Evolutionary conservation across 2,113 vertebrate species (phyloP).

Genomic region (Micronycteris hirsuta): DNA sequence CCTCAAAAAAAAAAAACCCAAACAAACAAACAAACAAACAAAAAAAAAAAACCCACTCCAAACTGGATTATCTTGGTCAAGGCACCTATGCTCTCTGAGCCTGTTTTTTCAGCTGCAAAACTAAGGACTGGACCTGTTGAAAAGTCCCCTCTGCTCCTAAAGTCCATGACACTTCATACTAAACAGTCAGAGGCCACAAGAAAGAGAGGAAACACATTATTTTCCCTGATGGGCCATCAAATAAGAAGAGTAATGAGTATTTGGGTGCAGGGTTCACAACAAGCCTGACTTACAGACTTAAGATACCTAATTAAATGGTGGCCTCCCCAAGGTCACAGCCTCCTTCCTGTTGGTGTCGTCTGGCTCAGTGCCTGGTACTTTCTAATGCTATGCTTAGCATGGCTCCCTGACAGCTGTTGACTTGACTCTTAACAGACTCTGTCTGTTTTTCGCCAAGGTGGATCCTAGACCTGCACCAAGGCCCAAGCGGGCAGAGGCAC

Average conservation of each 20-base stretch:
- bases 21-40: neutral
- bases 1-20: neutral
- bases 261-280: neutral
- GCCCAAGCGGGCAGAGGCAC: neutral
- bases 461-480: neutral
- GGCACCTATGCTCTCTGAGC: neutral
- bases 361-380: neutral
- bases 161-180: neutral
- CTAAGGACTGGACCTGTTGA: neutral
- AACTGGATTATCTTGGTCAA: neutral
- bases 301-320: slow-evolving; percentile 40
- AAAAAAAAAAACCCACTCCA: neutral
- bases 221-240: slow-evolving; percentile 14
- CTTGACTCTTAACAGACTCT: slow-evolving; percentile 6
- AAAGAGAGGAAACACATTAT: neutral
- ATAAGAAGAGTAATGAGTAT: slow-evolving; percentile 45
- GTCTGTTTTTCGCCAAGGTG: slow-evolving; percentile 22
- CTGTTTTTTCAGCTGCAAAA: neutral
- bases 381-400: neutral
- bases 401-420: slow-evolving; percentile 38
- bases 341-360: neutral
- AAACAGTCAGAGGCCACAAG: neutral
- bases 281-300: slow-evolving; percentile 37
- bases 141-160: neutral
- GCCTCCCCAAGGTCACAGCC: slow-evolving; percentile 54